Percentiles rank a stretch among this genome's conserved stretches.
These are phyloP conservation scores for Sarotherodon lohbergeri DNA, from an alignment of 2,113 vertebrate genomes.

Conservation along the genomic window DNA sequence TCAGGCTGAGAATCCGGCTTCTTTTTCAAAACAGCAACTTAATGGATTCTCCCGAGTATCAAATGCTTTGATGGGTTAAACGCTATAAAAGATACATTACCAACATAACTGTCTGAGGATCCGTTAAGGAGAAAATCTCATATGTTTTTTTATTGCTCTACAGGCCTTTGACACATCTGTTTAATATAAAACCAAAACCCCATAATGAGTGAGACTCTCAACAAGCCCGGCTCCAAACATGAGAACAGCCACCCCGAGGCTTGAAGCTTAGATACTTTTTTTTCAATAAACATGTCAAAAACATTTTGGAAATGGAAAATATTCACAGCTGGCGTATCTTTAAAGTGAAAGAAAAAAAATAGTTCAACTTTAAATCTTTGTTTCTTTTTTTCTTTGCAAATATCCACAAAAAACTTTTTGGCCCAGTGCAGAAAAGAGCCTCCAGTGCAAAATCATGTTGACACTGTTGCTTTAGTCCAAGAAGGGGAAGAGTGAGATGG, in stretches of 20 bases:
- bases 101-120: neutral
- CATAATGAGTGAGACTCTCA: neutral
- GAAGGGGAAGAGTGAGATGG: neutral
- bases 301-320: neutral
- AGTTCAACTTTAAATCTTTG: neutral
- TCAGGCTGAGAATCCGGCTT: accelerated
- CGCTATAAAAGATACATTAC: neutral
- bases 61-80: neutral
- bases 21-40: neutral
- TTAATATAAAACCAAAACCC: neutral
- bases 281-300: neutral
- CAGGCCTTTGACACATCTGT: neutral
- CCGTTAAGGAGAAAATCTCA: neutral
- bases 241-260: neutral
- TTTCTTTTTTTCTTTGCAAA: neutral
- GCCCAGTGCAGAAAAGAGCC: neutral
- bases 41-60: neutral
- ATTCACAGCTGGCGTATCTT: neutral
- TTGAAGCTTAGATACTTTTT: neutral
- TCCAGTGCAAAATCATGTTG: neutral
- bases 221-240: neutral
- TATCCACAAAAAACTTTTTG: neutral
- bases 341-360: neutral
- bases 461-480: neutral
- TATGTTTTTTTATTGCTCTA: neutral